A percentile compares a stretch with the other conserved stretches of the same genome.
Conservation (phyloP, 2,888 invertebrate species). For the Didymodactylos carnosus region DNA sequence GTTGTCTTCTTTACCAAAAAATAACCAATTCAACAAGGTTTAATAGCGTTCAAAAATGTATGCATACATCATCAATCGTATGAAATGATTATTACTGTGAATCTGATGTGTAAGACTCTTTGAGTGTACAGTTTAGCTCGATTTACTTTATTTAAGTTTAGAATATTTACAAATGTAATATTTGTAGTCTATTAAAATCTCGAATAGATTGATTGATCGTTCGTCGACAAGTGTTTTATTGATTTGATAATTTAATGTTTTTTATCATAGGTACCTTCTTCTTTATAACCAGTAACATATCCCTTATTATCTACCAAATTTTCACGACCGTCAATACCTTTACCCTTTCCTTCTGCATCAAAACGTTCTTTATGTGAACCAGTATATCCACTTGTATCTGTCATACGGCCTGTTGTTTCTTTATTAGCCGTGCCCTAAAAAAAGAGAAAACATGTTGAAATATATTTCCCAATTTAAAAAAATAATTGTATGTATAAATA, state of each 20-base stretch:
- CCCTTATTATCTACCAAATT: constrained; percentile 3
- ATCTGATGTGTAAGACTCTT: too few relatives aligned
- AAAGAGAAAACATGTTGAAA: not conserved
- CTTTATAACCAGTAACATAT: constrained; percentile 12
- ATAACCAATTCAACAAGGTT: too few relatives aligned
- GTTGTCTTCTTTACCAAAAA: too few relatives aligned
- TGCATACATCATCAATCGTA: too few relatives aligned
- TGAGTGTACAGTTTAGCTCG: too few relatives aligned
- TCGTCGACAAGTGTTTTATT: too few relatives aligned
- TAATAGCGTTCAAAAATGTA: too few relatives aligned
- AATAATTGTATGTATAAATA: not conserved
- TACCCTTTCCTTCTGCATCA: constrained; percentile 7
- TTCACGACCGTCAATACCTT: constrained; percentile 8
- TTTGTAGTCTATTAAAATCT: too few relatives aligned
- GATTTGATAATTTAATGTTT: constrained; percentile 3
- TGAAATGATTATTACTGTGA: too few relatives aligned
- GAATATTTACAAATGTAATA: too few relatives aligned
- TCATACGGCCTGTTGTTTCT: constrained; percentile 9
- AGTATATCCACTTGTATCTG: constrained; percentile 9
- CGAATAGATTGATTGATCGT: not conserved
- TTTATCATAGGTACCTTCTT: constrained; percentile 9
- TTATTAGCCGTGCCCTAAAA: constrained; percentile 9
- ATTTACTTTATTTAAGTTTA: too few relatives aligned
- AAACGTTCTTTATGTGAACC: constrained; percentile 14
- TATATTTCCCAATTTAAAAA: not conserved